These are phyloP conservation scores for Athalia cordata DNA, from an alignment of 2,888 invertebrate species.

Conservation along the genomic window DNA sequence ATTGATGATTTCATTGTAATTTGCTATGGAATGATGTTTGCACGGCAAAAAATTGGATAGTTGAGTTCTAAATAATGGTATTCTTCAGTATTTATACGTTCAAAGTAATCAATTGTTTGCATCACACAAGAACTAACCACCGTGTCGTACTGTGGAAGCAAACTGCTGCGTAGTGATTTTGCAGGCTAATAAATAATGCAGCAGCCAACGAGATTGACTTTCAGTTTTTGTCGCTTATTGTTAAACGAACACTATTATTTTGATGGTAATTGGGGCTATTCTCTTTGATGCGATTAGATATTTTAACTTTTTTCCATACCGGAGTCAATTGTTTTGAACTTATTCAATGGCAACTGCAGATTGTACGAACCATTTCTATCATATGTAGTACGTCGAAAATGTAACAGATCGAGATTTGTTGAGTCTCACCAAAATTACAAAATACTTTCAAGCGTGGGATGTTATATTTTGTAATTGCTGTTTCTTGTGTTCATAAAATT, in stretches of 20 bases:
- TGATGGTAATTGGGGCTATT: slow-evolving; percentile 4
- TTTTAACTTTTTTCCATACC: neutral
- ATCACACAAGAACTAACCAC: neutral
- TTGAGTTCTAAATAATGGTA: neutral
- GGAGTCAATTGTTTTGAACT: neutral
- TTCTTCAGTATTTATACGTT: slow-evolving; percentile 5
- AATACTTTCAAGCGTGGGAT: too few species aligned
- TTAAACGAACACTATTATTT: neutral
- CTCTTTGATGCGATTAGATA: slow-evolving; percentile 16
- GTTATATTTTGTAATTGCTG: too few species aligned
- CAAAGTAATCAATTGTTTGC: slow-evolving; percentile 24
- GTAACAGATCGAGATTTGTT: too few species aligned
- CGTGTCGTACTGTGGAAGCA: neutral
- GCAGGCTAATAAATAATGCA: slow-evolving; percentile 19
- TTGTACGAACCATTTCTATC: neutral
- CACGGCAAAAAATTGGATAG: too few species aligned
- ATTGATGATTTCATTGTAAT: neutral
- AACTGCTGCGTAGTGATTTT: slow-evolving; percentile 19
- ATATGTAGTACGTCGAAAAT: too few species aligned
- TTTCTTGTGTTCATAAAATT: too few species aligned
- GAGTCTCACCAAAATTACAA: too few species aligned
- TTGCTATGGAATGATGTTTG: neutral
- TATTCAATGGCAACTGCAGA: neutral
- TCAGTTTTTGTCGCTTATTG: too few species aligned
- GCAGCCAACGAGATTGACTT: neutral